Evolutionary conservation across 2,113 vertebrate genomes (phyloP).

Genomic region (mouse (Mus musculus)): DNA sequence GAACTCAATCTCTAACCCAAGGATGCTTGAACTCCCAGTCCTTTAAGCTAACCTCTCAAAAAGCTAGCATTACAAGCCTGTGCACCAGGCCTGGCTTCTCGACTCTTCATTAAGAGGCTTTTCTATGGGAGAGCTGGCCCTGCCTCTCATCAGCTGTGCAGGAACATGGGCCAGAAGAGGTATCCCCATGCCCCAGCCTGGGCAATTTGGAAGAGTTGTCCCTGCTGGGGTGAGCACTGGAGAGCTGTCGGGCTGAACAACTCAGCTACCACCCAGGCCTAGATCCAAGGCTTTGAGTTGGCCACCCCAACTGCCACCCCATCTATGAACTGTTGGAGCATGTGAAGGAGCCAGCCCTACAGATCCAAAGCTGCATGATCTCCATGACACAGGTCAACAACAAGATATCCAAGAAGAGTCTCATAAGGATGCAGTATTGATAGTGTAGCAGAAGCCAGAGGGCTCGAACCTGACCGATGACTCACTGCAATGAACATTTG

Average conservation of each 20-base stretch:
- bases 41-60: background rate
- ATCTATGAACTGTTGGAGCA: background rate
- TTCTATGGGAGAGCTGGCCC: background rate
- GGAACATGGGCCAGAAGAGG: background rate
- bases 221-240: background rate
- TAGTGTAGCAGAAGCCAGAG: background rate
- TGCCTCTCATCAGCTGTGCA: background rate
- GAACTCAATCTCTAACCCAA: background rate
- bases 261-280: background rate
- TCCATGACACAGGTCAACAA: background rate
- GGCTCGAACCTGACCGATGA: background rate
- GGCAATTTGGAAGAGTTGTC: background rate
- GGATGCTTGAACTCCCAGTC: background rate
- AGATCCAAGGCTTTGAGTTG: background rate
- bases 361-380: background rate
- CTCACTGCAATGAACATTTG: background rate
- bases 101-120: background rate
- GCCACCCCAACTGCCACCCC: background rate
- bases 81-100: background rate
- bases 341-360: background rate
- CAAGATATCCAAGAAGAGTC: background rate
- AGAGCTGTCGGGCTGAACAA: background rate
- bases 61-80: background rate
- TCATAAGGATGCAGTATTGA: background rate
- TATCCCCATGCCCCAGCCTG: background rate